Evolutionary conservation across 2,797 vertebrate genomes (phyloP), one percentile per base, ranked within the genome.

Genomic region (Phoebastria nigripes): DNA sequence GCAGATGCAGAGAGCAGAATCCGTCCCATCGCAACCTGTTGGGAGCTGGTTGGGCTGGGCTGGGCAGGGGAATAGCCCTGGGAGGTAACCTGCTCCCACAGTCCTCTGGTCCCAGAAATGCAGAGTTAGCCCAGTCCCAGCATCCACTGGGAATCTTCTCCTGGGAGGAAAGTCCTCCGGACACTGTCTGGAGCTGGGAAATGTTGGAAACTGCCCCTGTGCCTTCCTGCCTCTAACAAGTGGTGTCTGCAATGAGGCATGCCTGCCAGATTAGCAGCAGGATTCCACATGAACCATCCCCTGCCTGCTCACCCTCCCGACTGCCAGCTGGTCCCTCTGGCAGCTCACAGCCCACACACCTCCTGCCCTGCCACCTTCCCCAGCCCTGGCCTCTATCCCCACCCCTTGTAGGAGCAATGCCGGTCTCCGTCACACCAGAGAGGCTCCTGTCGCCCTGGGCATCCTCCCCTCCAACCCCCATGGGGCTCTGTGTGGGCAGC

Each of bases 381-480:
- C 16, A 55, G 8, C 2, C 26, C 15, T 3, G 3, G 8, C 11
- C 8, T 70, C 21, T 59, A 39, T 31, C 4, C 17, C 6, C 6
- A 33, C 15, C 11, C 21, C 26, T 54, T 76, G 10, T 8, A 55
- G 52, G 47, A 82, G 14, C 5, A 82, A 54, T 54, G 3, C 1
- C 7, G 2, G 4, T 25, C 26, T 79, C 8, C 69, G 9, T 19
- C 28, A 62, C 31, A 8, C 2, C 4, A 2, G 13, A 66, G 33
- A 73, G 24, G 7, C 8, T 84, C 54, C n/a, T 56, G 11, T 39
- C 4, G 7, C 8, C 4, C 18, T 42, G 26, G 6, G 11, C 44
- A 76, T 41, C 8, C 61, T 71, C 14, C 12, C 1, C 8, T 59
- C 33, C 5, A 0, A 6, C 15, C 31, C 15, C 29, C 2, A 0